Evolutionary conservation across 92 coral and sea anemone genomes (phyloP), one percentile per base, ranked within the genome.

Genomic region (Pocillopora meandrina): DNA sequence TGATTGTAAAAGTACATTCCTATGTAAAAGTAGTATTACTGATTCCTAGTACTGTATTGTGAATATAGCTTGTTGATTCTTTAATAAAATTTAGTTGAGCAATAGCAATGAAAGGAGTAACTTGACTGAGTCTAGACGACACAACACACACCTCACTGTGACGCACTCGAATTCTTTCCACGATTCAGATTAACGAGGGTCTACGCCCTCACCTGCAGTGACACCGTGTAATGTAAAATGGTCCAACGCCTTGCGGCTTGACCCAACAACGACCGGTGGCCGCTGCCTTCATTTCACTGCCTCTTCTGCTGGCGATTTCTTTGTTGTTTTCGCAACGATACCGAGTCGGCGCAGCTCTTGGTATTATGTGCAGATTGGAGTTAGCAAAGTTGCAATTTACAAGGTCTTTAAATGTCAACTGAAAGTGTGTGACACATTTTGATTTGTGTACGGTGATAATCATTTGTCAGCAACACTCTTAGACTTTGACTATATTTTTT

Each of bases 261-360:
- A 67, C 8, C 72, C 72, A 31, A 26, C 72, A 17, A 36, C 57
- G 10, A 36, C 56, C 0, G 75, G 58, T 14, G 75, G 75, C 10
- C 57, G 58, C 21, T 71, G 75, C 57, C 19, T 71, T 5, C 75
- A 35, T 71, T 71, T 71, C 58, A 71, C 75, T 42, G 75, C 75
- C 3, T 71, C 75, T 3, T 36, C 75, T 8, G 75, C 75, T 36
- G 75, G 75, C 11, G 58, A 36, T 42, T 19, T 42, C 7, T 71
- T 71, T 34, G 75, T 71, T 71, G 57, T 71, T 36, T 71, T 71
- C 8, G 75, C 75, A 71, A 17, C 31, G 5, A 14, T 71, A 26
- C 75, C 75, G 1, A 71, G 58, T 70, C 13, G 12, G 47, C 57
- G 20, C 15, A 35, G 9, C 1, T 19, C 75, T 14, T 36, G 75